phyloP scores from a whole-genome alignment of 2,113 vertebrate genomes.

The Neogobius melanostomus region DNA sequence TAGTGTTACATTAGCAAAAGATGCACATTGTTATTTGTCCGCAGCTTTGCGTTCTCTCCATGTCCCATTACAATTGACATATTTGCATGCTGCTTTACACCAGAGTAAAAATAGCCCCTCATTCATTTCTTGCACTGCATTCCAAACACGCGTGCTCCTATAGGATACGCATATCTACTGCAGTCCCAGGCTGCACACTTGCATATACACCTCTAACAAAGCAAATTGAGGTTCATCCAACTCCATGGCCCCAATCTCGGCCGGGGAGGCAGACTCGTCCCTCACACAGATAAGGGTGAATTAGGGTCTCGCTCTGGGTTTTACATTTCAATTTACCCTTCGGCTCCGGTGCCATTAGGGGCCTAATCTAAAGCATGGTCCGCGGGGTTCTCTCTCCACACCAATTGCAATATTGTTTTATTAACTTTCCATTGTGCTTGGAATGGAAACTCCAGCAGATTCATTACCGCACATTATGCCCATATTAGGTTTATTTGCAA shows the following conservation, averaged over 20 bases:
- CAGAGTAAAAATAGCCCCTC: slow-evolving; percentile 29
- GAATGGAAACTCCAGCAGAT: slow-evolving; percentile 79
- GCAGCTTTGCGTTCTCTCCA: neutral
- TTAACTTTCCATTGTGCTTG: slow-evolving; percentile 84
- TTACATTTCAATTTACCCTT: slow-evolving; percentile 87
- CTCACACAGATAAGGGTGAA: slow-evolving; percentile 84
- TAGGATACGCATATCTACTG: slow-evolving; percentile 50
- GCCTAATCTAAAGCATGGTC: slow-evolving; percentile 89
- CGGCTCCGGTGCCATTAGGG: slow-evolving; percentile 90
- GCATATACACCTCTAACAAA: slow-evolving; percentile 75
- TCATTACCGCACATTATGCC: slow-evolving; percentile 93
- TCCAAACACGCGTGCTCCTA: slow-evolving; percentile 68
- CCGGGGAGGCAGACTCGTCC: slow-evolving; percentile 70
- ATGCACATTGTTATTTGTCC: slow-evolving; percentile 12
- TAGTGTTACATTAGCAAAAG: neutral
- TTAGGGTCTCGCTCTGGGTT: slow-evolving; percentile 87
- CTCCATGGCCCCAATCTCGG: slow-evolving; percentile 77
- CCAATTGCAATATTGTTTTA: slow-evolving; percentile 70
- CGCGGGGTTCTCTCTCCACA: slow-evolving; percentile 65
- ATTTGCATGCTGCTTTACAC: slow-evolving; percentile 15
- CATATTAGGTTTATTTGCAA: slow-evolving; percentile 92
- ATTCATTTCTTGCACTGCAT: slow-evolving; percentile 58
- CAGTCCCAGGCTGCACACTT: slow-evolving; percentile 51
- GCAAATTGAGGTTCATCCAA: slow-evolving; percentile 76
- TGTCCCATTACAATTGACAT: slow-evolving; percentile 10